Evolutionary conservation across 2,113 vertebrate species (phyloP), one percentile per base, ranked within the genome.

Genomic region (Mormyrus iriodes): DNA sequence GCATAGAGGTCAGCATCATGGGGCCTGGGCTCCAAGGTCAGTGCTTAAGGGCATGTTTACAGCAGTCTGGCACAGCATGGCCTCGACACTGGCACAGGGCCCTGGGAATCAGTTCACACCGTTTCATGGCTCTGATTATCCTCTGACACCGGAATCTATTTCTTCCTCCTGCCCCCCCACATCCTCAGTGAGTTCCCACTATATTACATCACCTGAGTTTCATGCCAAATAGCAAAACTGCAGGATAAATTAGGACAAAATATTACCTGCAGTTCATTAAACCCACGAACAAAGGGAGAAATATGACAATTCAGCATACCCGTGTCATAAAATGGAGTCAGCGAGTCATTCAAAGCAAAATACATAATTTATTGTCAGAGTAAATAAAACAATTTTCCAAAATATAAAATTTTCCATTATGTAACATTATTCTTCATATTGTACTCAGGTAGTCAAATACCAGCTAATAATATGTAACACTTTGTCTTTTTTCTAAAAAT

Each of bases 401-500:
- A 84, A 87, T 90, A 90, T 53, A 90, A 87, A 86, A 90, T 35
- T 73, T 21, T 89, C 27, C 73, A 51, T 44, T 76, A 69, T 89
- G 42, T 55, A 90, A 87, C 46, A 87, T 55, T 87, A 79, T 13
- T 51, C 83, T 51, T 85, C 55, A 44, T 27, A 88, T 83, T 85
- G 82, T 53, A 48, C 5, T 31, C 31, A 55, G n/a, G n/a, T n/a
- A n/a, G 31, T 85, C 76, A n/a, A 79, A n/a, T 24, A 12, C n/a
- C 52, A 48, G 31, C 55, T 21, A 19, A 2, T 27, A 17, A 39
- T 7, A 44, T 17, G 48, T 48, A 79, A 79, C 13, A 31, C 24
- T 48, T 44, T 51, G 55, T n/a, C 48, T 46, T 49, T 42, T 82
- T 53, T 12, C 13, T 13, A 51, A 88, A 61, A 84, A 76, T 31